phyloP scores from a whole-genome alignment of 2,888 invertebrate genomes.

The Sepiola atlantica region DNA sequence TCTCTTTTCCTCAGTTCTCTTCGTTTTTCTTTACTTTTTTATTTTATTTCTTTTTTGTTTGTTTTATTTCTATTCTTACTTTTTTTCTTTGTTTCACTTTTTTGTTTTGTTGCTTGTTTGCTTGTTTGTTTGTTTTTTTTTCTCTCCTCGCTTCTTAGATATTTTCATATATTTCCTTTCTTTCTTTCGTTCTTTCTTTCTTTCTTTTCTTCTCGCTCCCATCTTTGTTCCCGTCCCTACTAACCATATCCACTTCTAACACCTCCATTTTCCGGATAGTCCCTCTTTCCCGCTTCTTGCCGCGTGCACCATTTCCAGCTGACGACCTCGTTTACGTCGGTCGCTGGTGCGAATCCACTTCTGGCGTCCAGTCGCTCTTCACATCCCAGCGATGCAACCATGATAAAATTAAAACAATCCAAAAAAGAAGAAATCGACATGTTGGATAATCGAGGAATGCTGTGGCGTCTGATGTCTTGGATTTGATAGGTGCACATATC shows the following conservation, averaged over 20 bases:
- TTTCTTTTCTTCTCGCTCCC: neutral
- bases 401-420: neutral
- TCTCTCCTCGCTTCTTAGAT: no score
- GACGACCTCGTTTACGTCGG: neutral
- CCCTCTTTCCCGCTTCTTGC: neutral
- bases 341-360: neutral
- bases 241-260: neutral
- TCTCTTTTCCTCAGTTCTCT: no score
- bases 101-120: no score
- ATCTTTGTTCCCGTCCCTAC: neutral
- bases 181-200: neutral
- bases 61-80: no score
- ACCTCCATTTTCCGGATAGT: neutral
- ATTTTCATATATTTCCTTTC: no score
- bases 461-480: constrained; percentile 14
- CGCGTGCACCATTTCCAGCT: neutral
- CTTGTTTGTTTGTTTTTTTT: no score
- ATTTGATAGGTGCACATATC: neutral
- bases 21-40: no score
- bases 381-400: neutral
- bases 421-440: neutral
- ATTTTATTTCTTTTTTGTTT: no score
- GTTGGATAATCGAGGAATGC: neutral
- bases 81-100: no score
- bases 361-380: neutral